Evolutionary conservation across 2,888 invertebrate genomes (phyloP).

Genomic region (Orgyia antiqua): DNA sequence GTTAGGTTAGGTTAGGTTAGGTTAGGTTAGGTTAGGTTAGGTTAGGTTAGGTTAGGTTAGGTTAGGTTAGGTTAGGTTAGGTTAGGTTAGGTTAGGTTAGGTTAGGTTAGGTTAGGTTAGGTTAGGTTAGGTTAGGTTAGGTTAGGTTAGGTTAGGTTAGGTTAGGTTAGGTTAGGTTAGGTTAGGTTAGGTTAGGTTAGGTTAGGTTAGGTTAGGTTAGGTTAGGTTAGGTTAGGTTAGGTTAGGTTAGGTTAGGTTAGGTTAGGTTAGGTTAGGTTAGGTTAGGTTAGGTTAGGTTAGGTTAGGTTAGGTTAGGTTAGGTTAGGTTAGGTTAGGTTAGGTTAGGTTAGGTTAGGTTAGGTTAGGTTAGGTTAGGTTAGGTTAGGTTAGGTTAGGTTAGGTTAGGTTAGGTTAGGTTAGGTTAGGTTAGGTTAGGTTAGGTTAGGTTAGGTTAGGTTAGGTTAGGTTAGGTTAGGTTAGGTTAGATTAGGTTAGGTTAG

Average conservation of each 20-base stretch:
- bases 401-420: slow-evolving; percentile 20
- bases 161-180: slow-evolving; percentile 11
- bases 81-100: slow-evolving; percentile 14
- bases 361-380: slow-evolving; percentile 23
- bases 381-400: slow-evolving; percentile 21
- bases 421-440: slow-evolving; percentile 21
- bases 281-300: slow-evolving; percentile 12
- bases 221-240: slow-evolving; percentile 12
- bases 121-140: slow-evolving; percentile 11
- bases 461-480: slow-evolving; percentile 18
- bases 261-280: slow-evolving; percentile 11
- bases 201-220: slow-evolving; percentile 12
- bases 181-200: slow-evolving; percentile 12
- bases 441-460: slow-evolving; percentile 22
- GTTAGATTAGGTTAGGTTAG: slow-evolving; percentile 18
- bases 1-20: no score
- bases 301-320: slow-evolving; percentile 12
- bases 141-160: slow-evolving; percentile 11
- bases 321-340: slow-evolving; percentile 22
- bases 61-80: slow-evolving; percentile 11
- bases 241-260: slow-evolving; percentile 11
- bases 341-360: slow-evolving; percentile 25
- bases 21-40: no score
- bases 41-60: no score
- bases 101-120: slow-evolving; percentile 14